These are phyloP conservation scores for Dascyllus trimaculatus DNA, from an alignment of 2,113 vertebrate genomes.

Conservation along the genomic window DNA sequence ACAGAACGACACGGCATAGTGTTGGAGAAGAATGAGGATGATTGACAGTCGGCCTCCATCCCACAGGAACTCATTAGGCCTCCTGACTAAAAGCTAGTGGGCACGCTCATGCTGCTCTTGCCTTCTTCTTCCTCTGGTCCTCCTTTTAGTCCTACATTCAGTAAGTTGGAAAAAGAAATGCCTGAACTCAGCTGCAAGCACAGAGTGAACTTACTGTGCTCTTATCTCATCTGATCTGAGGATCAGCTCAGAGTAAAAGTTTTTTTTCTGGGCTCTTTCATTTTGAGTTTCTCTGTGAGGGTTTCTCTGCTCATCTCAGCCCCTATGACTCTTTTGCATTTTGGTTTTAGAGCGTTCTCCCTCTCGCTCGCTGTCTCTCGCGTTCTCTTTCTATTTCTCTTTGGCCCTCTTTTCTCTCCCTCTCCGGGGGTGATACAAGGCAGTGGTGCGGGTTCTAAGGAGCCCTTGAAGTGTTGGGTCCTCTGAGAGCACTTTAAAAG, in stretches of 20 bases:
- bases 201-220: constrained; percentile 76
- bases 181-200: constrained; percentile 77
- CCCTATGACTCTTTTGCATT: constrained; percentile 76
- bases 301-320: constrained; percentile 69
- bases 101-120: constrained; percentile 82
- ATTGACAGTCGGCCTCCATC: constrained; percentile 85
- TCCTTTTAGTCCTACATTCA: constrained; percentile 85
- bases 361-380: constrained; percentile 65
- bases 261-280: constrained; percentile 75
- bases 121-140: constrained; percentile 79
- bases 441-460: constrained; percentile 83
- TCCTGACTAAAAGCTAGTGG: constrained; percentile 87
- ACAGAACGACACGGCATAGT: constrained; percentile 71
- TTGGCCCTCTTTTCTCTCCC: constrained; percentile 70
- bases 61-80: constrained; percentile 90
- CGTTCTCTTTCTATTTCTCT: constrained; percentile 70
- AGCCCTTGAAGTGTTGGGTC: constrained; percentile 84
- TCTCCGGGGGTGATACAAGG: constrained; percentile 80
- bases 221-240: constrained; percentile 85
- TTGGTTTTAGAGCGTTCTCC: constrained; percentile 70
- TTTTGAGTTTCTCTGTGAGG: constrained; percentile 76
- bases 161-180: constrained; percentile 81
- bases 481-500: constrained; percentile 84
- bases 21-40: constrained; percentile 78
- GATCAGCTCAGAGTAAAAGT: constrained; percentile 73